Evolutionary conservation across 2,888 invertebrate species (phyloP), one percentile per base, ranked within the genome.

Genomic region (Amiota communis): DNA sequence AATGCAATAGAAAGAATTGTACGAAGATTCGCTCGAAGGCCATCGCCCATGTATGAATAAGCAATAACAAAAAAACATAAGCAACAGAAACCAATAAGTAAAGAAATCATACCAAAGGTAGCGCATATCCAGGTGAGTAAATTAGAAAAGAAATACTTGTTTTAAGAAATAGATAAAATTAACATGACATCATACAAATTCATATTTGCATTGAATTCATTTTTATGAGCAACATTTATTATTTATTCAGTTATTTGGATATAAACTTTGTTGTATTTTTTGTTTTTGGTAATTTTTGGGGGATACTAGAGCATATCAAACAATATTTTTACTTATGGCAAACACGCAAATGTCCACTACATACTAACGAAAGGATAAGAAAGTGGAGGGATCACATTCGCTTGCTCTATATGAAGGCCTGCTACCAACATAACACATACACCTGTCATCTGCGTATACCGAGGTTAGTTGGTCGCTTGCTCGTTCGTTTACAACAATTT

Each of bases 121-220:
- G 57, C 57, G 17, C 15, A 1, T 17, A 68, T 47, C 36, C 11
- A 68, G 67, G 67, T 68, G 67, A 68, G 67, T 23, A 47, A 59
- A 59, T n/a, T n/a, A 59, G 0, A n/a, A 12, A 3, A 51, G 13
- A 51, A 51, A 51, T 51, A n/a, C n/a, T 12, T 51, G 53, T 51
- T 53, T 51, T 51, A 68, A 53, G 13, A 68, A 68, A 59, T 53
- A 51, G 67, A 53, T 53, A 68, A 53, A n/a, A 68, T 53, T 53
- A 68, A 68, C 47, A 68, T 68, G 67, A 68, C 67, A 68, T 68
- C 67, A 68, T 68, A 36, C 46, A 13, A 36, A 23, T 8, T 10
- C 17, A 11, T 11, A 9, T 6, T 20, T 15, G 20, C 6, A 59
- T 59, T 59, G 59, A 20, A 59, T 11, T 20, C 8, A 36, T 59